These are phyloP conservation scores for Congeria kusceri DNA, from an alignment of 2,888 invertebrate species.

Conservation along the genomic window DNA sequence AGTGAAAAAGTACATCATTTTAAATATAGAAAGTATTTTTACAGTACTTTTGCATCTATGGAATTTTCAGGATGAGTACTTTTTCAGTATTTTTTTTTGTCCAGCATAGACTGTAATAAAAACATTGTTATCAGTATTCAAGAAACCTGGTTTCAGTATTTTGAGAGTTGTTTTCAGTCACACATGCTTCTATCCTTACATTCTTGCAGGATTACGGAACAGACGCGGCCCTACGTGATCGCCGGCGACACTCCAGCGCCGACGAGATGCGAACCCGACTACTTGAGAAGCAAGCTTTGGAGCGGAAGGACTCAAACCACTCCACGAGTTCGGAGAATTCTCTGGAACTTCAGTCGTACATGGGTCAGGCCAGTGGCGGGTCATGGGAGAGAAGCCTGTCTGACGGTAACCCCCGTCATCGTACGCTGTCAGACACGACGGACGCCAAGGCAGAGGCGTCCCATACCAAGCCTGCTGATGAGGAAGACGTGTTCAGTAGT, in stretches of 20 bases:
- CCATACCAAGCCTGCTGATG: conserved; percentile 46
- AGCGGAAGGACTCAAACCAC: conserved; percentile 81
- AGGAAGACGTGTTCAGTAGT: conserved; percentile 78
- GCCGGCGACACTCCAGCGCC: conserved; percentile 80
- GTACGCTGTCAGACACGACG: conserved; percentile 49
- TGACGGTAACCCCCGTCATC: conserved; percentile 18
- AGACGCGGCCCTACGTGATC: conserved; percentile 42
- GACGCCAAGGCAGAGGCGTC: conserved; percentile 23
- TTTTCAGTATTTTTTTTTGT: no score
- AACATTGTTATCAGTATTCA: no score
- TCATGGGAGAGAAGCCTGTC: no score
- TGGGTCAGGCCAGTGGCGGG: conserved; percentile 48
- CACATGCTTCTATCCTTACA: not conserved
- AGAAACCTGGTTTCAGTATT: no score
- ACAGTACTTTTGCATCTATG: no score
- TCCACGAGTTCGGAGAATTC: conserved; percentile 82
- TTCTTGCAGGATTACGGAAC: conserved; percentile 45
- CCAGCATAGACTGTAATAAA: no score
- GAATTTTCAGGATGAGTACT: no score
- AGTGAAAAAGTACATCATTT: no score
- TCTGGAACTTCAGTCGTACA: conserved; percentile 72
- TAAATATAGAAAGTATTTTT: no score
- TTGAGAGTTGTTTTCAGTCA: no score
- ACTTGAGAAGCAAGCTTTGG: conserved; percentile 76
- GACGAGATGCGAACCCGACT: conserved; percentile 79